Conservation (phyloP, 2,888 invertebrate species). For the Eumerus sabulonum region DNA sequence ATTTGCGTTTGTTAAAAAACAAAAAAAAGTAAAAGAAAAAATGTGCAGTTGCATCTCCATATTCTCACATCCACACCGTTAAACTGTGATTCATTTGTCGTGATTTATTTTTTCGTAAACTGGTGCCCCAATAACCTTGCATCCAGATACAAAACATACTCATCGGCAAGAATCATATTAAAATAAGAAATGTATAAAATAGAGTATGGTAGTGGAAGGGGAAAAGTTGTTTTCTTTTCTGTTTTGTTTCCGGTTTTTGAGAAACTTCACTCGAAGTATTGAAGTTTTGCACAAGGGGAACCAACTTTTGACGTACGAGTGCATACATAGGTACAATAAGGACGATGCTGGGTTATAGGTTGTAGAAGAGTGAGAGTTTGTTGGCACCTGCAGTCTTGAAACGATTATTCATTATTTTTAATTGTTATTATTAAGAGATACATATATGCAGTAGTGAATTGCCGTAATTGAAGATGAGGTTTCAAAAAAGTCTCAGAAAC, state of each 20-base stretch:
- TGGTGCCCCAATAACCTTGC: background rate
- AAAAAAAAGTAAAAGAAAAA: background rate
- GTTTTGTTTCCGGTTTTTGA: too few species aligned
- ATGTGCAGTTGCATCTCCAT: background rate
- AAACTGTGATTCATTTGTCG: background rate
- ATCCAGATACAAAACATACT: background rate
- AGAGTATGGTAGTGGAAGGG: conserved; percentile 9
- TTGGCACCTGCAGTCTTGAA: background rate
- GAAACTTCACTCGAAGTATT: conserved; percentile 18
- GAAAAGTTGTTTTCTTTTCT: too few species aligned
- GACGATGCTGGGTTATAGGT: conserved; percentile 3
- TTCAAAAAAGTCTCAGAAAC: too few species aligned
- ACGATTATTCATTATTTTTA: conserved; percentile 55
- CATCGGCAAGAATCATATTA: background rate
- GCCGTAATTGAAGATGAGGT: too few species aligned
- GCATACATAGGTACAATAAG: background rate
- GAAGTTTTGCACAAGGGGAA: conserved; percentile 20
- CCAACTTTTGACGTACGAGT: background rate
- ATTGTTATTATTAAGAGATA: conserved; percentile 34
- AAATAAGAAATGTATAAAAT: conserved; percentile 2
- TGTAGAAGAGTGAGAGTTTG: conserved; percentile 3
- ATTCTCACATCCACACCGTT: background rate
- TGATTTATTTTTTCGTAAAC: background rate
- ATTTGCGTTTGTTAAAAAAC: conserved; percentile 57
- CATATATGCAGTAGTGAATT: too few species aligned